Conservation (phyloP, 64 coral and sea anemone genomes). For the Orbicella faveolata region DNA sequence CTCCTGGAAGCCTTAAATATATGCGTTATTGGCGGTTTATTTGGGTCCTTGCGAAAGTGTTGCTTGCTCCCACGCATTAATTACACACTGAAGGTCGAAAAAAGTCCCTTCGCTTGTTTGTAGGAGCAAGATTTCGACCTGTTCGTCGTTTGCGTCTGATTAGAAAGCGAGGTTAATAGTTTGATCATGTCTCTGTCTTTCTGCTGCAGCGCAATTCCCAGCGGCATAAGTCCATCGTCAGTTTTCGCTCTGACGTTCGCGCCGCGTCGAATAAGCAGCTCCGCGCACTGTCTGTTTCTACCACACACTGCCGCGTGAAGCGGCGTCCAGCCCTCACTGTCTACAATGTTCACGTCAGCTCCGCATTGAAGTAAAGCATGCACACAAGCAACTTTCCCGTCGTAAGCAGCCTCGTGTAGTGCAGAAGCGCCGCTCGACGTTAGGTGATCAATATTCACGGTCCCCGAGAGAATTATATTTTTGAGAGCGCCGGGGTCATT, state of each 20-base stretch:
- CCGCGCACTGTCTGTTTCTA: conserved; percentile 67
- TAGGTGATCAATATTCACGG: conserved; percentile 85
- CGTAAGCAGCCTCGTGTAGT: conserved; percentile 84
- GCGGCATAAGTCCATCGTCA: conserved; percentile 79
- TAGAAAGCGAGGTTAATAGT: conserved; percentile 58
- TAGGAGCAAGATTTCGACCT: conserved; percentile 6
- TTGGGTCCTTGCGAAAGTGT: not conserved
- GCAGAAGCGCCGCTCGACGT: conserved; percentile 81
- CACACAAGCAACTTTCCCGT: conserved; percentile 76
- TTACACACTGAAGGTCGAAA: conserved; percentile 12
- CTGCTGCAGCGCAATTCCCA: conserved; percentile 83
- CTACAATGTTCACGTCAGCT: conserved; percentile 65
- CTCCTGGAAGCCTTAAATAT: not conserved
- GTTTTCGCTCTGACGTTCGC: conserved; percentile 69
- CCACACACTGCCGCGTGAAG: conserved; percentile 90
- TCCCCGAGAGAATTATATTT: conserved; percentile 82
- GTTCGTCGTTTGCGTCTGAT: conserved; percentile 12
- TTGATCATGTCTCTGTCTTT: conserved; percentile 80
- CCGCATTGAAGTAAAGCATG: conserved; percentile 70
- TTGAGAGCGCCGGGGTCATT: conserved; percentile 75
- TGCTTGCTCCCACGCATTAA: conserved; percentile 13
- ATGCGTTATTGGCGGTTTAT: not conserved
- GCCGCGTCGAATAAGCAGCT: conserved; percentile 60
- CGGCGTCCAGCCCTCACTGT: conserved; percentile 85
- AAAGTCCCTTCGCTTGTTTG: conserved; percentile 30